phyloP scores from a whole-genome alignment of 2,888 invertebrate species.

The Serrognathus titanus region DNA sequence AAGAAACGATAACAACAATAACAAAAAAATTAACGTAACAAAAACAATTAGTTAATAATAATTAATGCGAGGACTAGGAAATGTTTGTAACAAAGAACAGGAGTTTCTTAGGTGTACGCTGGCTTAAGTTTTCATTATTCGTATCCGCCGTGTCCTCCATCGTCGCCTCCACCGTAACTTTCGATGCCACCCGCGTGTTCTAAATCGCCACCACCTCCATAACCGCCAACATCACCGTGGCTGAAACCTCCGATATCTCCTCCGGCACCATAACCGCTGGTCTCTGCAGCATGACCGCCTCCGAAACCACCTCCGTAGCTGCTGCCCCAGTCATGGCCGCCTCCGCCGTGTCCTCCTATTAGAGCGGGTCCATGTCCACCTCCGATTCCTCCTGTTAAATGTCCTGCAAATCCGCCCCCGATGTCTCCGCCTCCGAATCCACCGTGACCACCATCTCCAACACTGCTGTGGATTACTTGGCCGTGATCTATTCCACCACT shows the following conservation, averaged over 20 bases:
- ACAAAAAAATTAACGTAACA: constrained; percentile 5
- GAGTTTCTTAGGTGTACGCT: neutral
- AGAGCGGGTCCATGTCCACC: constrained; percentile 21
- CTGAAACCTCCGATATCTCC: constrained; percentile 25
- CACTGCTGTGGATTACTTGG: constrained; percentile 47
- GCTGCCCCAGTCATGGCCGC: constrained; percentile 25
- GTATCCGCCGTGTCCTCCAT: constrained; percentile 34
- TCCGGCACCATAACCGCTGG: constrained; percentile 12
- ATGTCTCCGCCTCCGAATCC: constrained; percentile 34
- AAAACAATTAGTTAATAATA: constrained; percentile 5
- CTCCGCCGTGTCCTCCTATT: constrained; percentile 19
- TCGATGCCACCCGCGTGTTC: constrained; percentile 14
- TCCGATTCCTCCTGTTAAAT: constrained; percentile 18
- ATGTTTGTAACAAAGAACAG: constrained; percentile 7
- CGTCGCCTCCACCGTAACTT: constrained; percentile 28
- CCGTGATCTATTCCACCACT: constrained; percentile 62
- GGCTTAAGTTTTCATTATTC: constrained; percentile 21
- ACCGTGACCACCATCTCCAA: constrained; percentile 33
- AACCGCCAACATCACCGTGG: constrained; percentile 26
- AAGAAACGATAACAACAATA: constrained; percentile 3
- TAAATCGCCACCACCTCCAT: constrained; percentile 16
- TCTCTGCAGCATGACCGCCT: constrained; percentile 24
- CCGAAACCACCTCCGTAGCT: constrained; percentile 29
- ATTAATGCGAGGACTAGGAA: constrained; percentile 13
- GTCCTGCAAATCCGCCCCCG: constrained; percentile 26